Conservation (phyloP, 2,888 invertebrate genomes). For the Polyploca ridens region DNA sequence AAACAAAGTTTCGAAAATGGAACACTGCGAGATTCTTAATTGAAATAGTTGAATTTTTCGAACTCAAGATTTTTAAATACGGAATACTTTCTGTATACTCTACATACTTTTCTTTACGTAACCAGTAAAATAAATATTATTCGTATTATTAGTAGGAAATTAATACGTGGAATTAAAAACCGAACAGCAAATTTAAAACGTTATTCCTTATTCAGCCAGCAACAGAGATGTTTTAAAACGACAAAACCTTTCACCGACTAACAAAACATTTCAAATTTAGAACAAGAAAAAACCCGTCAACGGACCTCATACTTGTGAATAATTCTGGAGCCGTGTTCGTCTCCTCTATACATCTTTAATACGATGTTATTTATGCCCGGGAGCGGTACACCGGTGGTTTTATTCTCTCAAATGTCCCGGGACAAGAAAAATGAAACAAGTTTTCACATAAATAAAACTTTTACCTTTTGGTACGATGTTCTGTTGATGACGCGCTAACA, state of each 20-base stretch:
- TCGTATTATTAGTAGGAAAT: too few species aligned
- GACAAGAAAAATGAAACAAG: slow-evolving; percentile 77
- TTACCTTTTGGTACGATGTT: slow-evolving; percentile 44
- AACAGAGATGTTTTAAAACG: background rate
- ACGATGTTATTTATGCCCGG: slow-evolving; percentile 60
- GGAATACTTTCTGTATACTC: slow-evolving; percentile 14
- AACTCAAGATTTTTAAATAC: slow-evolving; percentile 17
- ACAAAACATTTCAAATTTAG: slow-evolving; percentile 20
- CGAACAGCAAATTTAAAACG: too few species aligned
- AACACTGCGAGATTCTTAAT: slow-evolving; percentile 69
- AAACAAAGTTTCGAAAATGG: slow-evolving; percentile 71
- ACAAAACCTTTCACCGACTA: slow-evolving; percentile 17
- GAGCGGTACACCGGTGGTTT: slow-evolving; percentile 50
- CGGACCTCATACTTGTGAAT: slow-evolving; percentile 28
- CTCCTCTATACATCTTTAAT: slow-evolving; percentile 66
- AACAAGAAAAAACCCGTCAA: slow-evolving; percentile 27
- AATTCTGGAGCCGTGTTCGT: slow-evolving; percentile 39
- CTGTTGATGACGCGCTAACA: slow-evolving; percentile 63
- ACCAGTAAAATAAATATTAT: too few species aligned
- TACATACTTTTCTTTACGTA: too few species aligned
- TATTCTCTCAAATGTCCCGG: slow-evolving; percentile 55
- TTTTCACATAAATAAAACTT: slow-evolving; percentile 80
- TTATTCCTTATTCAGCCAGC: background rate
- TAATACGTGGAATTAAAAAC: too few species aligned
- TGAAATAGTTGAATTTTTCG: slow-evolving; percentile 71